Base-by-base conservation (phyloP, 2,797 vertebrate species). In the Gila robusta region DNA sequence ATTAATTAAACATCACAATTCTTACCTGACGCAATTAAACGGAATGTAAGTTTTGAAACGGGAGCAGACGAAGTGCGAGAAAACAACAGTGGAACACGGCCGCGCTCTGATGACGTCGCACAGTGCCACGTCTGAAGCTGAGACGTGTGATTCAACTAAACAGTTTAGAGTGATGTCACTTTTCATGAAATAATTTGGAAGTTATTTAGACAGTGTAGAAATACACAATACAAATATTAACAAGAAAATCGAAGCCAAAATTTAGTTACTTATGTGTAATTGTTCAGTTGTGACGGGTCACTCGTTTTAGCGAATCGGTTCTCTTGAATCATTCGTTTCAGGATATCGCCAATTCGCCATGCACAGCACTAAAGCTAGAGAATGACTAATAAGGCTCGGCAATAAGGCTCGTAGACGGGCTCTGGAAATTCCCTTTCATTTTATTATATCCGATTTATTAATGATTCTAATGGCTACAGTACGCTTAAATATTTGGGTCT, bases 51-150 rank as follows among this genome's bases (percentile, higher is more conserved):
- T 59, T 79, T 83, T 52, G 2, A 72, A 66, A 32, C 17, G 9
- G 19, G 67, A 52, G 77, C 5, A 12, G 28, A 79, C 10, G 39
- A 32, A 90, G 78, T 84, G 74, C 70, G 26, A 59, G 67, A 69
- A 8, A 17, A 8, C 59, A 26, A 86, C 89, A 85, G 74, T 81
- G 49, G 69, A 88, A 88, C 88, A 59, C 88, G 87, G 94, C 87
- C 94, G 83, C 92, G 82, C 87, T 49, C 3, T 91, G 88, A 93
- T 95, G 95, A 94, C 94, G 94, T 94, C 84, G 83, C 0, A 5
- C 28, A 82, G 84, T 94, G 95, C 95, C 95, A 96, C 95, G 95
- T 96, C 92, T 93, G 82, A 82, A 70, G 26, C 32, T 6, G 66
- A 47, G 44, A 56, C 79, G 79, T 72, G 81, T 49, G 87, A 74